Evolutionary conservation across 2,797 vertebrate genomes (phyloP).

Genomic region (Pangasius djambal): DNA sequence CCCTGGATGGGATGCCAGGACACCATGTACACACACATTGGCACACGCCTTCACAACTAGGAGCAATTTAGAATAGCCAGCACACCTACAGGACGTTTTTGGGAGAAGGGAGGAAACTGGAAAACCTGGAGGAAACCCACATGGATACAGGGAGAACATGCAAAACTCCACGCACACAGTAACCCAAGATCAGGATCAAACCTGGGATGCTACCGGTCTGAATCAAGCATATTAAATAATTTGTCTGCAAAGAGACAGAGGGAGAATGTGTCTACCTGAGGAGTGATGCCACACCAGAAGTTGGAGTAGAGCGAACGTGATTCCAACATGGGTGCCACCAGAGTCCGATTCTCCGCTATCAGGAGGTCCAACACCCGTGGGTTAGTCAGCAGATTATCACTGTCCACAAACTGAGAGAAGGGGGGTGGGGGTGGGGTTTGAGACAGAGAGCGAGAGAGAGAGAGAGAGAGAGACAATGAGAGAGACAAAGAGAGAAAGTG

Average conservation of each 20-base stretch:
- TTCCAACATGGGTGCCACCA: conserved; percentile 94
- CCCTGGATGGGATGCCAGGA: neutral
- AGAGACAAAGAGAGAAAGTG: neutral
- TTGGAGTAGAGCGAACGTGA: conserved; percentile 95
- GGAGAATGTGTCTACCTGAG: conserved; percentile 78
- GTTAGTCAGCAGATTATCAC: conserved; percentile 94
- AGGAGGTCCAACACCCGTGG: conserved; percentile 84
- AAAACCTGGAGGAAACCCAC: neutral
- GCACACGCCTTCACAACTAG: neutral
- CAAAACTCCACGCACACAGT: neutral
- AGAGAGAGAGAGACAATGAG: neutral
- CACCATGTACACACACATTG: neutral
- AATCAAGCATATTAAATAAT: neutral
- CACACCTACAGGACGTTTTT: neutral
- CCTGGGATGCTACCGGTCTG: neutral
- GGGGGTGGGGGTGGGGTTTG: no score
- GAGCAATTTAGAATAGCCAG: neutral
- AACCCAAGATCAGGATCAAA: neutral
- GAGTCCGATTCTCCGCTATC: conserved; percentile 91
- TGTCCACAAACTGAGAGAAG: conserved; percentile 84
- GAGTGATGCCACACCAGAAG: conserved; percentile 97
- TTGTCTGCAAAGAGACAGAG: neutral
- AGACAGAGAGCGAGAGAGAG: neutral
- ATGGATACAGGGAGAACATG: neutral
- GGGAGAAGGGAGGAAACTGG: neutral